Conservation (phyloP, 2,888 invertebrate species). For the Agrochola macilenta region DNA sequence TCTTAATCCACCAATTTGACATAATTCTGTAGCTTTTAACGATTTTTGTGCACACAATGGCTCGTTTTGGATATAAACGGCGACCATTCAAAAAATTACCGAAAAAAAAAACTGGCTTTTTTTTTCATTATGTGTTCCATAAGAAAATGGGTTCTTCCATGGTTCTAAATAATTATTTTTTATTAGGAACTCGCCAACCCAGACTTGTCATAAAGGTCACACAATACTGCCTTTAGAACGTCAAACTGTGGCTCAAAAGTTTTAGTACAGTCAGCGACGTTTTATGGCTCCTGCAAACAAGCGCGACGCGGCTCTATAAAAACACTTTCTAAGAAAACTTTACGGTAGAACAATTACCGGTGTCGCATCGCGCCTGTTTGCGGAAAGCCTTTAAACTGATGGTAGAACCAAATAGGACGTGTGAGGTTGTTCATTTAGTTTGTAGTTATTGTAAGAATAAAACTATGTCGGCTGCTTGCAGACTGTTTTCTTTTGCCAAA, state of each 20-base stretch:
- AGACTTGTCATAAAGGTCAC: constrained; percentile 11
- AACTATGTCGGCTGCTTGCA: constrained; percentile 56
- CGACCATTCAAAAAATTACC: background rate
- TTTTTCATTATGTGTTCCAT: constrained; percentile 15
- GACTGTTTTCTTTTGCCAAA: constrained; percentile 49
- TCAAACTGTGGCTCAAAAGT: constrained; percentile 30
- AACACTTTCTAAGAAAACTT: too few species aligned
- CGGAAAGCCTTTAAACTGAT: constrained; percentile 8
- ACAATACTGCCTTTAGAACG: constrained; percentile 23
- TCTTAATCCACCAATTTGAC: constrained; percentile 50
- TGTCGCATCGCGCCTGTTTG: too few species aligned
- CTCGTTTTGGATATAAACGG: background rate
- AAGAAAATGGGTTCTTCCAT: constrained; percentile 66
- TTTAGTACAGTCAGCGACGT: constrained; percentile 27
- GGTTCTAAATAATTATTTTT: constrained; percentile 37
- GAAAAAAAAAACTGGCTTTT: background rate
- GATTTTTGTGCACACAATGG: constrained; percentile 15
- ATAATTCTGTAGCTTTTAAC: constrained; percentile 33
- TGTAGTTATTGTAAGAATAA: constrained; percentile 52
- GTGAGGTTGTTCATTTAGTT: constrained; percentile 57
- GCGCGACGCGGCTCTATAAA: too few species aligned
- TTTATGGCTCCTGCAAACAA: background rate
- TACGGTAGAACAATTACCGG: too few species aligned
- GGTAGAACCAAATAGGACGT: constrained; percentile 19
- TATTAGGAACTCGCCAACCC: background rate